Percentiles rank a stretch among this genome's conserved stretches.
phyloP scores from a whole-genome alignment of 1,140 invertebrate genomes.

The Anastatus disparis region DNA sequence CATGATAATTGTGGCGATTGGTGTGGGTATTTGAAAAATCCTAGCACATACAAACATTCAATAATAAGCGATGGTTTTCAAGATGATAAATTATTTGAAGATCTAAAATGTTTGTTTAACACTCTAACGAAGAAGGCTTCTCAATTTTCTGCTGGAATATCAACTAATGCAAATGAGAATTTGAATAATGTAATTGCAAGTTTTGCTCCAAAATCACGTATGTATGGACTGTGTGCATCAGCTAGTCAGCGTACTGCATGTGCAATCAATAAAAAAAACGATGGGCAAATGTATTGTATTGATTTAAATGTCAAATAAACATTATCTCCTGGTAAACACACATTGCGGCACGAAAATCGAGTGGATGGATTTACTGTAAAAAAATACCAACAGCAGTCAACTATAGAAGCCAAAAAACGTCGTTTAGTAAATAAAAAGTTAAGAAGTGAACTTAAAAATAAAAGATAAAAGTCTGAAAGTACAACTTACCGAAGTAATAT shows the following conservation, averaged over 20 bases:
- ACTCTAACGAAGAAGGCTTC: conserved; percentile 7
- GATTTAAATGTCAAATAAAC: background rate
- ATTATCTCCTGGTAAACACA: conserved; percentile 25
- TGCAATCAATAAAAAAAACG: conserved; percentile 34
- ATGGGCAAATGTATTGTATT: conserved; percentile 11
- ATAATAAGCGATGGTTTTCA: background rate
- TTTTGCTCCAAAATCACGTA: conserved; percentile 31
- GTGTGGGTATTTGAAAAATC: conserved; percentile 37
- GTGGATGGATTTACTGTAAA: no score
- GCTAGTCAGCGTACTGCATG: conserved; percentile 18
- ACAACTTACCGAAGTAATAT: no score
- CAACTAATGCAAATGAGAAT: conserved; percentile 38
- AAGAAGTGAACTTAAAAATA: no score
- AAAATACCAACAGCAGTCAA: no score
- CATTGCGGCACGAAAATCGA: no score
- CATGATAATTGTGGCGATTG: conserved; percentile 41
- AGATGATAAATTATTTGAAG: conserved; percentile 23
- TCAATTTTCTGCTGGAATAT: conserved; percentile 20
- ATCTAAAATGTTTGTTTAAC: background rate
- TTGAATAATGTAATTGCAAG: conserved; percentile 15
- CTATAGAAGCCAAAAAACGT: no score
- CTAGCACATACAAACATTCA: conserved; percentile 16
- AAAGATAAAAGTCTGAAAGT: no score
- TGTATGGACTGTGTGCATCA: conserved; percentile 27
- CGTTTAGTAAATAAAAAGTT: no score